A percentile compares a stretch with the other conserved stretches of the same genome.
Conservation (phyloP, 1,140 invertebrate species). For the Trichogramma pretiosum region DNA sequence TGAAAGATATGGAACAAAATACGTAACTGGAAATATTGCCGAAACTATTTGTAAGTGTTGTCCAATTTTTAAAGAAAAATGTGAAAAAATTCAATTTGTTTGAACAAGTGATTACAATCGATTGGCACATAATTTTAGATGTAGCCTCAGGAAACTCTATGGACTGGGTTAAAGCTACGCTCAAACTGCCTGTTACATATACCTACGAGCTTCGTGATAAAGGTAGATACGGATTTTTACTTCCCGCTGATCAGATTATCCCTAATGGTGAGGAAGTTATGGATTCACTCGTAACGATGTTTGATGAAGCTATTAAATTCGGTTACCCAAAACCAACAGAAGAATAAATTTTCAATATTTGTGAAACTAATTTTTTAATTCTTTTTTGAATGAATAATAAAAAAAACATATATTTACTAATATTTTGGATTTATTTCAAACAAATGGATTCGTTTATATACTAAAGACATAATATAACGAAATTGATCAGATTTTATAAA, state of each 20-base stretch:
- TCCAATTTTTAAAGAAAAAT: no score
- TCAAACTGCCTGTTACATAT: slow-evolving; percentile 57
- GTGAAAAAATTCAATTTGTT: no score
- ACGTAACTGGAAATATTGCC: slow-evolving; percentile 48
- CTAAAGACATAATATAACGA: no score
- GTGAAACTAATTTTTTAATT: no score
- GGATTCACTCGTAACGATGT: slow-evolving; percentile 48
- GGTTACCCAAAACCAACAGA: slow-evolving; percentile 14
- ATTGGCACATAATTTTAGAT: no score
- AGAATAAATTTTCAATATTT: no score
- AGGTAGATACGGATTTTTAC: slow-evolving; percentile 57
- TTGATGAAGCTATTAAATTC: slow-evolving; percentile 42
- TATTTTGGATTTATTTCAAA: no score
- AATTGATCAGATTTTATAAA: no score
- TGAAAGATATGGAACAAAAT: slow-evolving; percentile 24
- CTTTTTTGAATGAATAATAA: no score
- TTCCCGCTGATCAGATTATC: slow-evolving; percentile 61
- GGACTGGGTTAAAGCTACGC: slow-evolving; percentile 60
- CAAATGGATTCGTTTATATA: no score
- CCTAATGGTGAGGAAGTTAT: slow-evolving; percentile 62
- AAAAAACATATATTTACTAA: no score
- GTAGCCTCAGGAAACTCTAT: slow-evolving; percentile 53
- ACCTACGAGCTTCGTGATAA: slow-evolving; percentile 63
- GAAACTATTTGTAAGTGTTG: slow-evolving; percentile 50
- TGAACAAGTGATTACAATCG: no score